Percentiles rank a stretch among this genome's conserved stretches.
These are phyloP conservation scores for Micronisus gabar DNA, from an alignment of 2,113 vertebrate genomes.

Conservation along the genomic window DNA sequence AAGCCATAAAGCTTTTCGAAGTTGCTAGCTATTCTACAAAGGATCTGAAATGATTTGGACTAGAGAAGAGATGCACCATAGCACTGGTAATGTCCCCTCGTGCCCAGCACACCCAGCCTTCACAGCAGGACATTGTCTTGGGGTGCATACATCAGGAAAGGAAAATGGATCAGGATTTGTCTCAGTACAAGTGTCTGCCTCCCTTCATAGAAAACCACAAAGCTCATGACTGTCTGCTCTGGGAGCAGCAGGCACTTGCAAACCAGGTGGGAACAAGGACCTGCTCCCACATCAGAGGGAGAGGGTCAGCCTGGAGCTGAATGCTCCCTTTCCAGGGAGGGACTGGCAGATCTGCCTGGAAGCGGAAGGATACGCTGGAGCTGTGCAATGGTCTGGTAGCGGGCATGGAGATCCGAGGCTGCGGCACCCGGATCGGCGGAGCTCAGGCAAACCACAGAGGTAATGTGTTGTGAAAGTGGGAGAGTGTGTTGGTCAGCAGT, in stretches of 20 bases:
- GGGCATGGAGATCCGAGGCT: not conserved
- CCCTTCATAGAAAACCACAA: not conserved
- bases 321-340: not conserved
- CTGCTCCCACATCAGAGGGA: not conserved
- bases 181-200: not conserved
- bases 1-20: constrained; percentile 62
- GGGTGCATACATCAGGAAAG: not conserved
- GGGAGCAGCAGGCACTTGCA: not conserved
- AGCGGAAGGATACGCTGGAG: not conserved
- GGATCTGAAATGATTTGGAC: constrained; percentile 51
- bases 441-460: constrained; percentile 39
- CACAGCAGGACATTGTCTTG: not conserved
- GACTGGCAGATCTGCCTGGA: not conserved
- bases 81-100: not conserved
- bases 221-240: not conserved
- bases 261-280: not conserved
- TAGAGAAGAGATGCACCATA: constrained; percentile 35
- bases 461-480: constrained; percentile 36
- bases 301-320: not conserved
- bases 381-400: not conserved
- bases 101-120: not conserved
- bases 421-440: not conserved
- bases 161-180: not conserved
- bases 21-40: constrained; percentile 42
- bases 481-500: constrained; percentile 41